Evolutionary conservation across 2,113 vertebrate genomes (phyloP).

Genomic region (Todiramphus chloris): DNA sequence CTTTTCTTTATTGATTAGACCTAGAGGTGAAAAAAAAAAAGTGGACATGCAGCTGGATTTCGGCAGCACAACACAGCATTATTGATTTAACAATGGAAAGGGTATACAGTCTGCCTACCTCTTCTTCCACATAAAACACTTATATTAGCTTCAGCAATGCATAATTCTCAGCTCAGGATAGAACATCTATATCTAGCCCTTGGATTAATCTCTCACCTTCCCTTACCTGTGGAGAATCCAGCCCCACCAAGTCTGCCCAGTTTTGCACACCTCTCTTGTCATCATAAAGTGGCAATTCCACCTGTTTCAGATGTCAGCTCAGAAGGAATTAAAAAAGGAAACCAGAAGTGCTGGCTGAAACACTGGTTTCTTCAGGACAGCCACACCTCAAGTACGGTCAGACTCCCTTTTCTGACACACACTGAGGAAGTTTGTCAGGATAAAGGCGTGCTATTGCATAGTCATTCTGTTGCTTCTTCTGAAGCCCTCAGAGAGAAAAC

Average conservation of each 20-base stretch:
- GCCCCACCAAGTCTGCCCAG: background rate
- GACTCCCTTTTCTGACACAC: background rate
- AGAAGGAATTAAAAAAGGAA: background rate
- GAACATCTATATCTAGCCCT: background rate
- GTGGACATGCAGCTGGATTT: background rate
- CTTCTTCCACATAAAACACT: slow-evolving; percentile 26
- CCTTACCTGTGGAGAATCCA: background rate
- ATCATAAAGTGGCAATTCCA: background rate
- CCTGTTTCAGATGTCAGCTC: background rate
- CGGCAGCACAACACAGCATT: background rate
- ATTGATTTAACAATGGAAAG: slow-evolving; percentile 6
- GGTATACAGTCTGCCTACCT: background rate
- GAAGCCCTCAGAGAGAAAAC: slow-evolving; percentile 18
- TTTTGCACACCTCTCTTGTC: background rate
- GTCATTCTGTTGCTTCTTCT: background rate
- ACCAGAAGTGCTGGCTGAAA: background rate
- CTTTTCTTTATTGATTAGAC: slow-evolving; percentile 19
- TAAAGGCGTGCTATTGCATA: background rate
- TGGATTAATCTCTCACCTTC: background rate
- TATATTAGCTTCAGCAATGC: background rate
- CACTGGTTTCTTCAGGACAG: background rate
- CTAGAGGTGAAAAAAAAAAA: background rate
- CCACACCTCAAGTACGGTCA: background rate
- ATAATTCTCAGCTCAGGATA: background rate
- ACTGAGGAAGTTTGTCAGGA: background rate